Conservation (phyloP, 30 jellyfish, hydroid and myxozoan species). For the Aurelia aurita complex sp. Pacific region DNA sequence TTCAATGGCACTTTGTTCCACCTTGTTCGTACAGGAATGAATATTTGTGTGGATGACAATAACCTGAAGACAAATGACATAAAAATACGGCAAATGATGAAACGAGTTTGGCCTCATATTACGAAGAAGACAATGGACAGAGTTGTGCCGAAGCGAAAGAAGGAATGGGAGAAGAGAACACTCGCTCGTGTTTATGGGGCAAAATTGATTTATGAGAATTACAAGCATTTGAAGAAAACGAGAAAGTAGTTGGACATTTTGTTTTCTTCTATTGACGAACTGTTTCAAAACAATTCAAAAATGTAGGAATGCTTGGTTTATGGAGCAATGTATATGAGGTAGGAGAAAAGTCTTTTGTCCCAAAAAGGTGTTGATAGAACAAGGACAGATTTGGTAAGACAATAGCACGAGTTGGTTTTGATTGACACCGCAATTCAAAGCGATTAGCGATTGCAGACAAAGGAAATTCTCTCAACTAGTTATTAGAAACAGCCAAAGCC, state of each 20-base stretch:
- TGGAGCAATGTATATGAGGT: no score
- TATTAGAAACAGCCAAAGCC: no score
- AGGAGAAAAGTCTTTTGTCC: no score
- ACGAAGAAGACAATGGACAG: conserved; percentile 85
- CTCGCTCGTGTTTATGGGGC: conserved; percentile 74
- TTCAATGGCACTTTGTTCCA: conserved; percentile 83
- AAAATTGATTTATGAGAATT: conserved; percentile 75
- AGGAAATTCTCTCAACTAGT: no score
- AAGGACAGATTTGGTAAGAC: no score
- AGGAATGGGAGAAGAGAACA: conserved; percentile 63
- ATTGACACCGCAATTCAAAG: no score
- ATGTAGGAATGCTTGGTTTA: no score
- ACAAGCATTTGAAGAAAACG: conserved; percentile 63
- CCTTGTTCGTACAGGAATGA: conserved; percentile 89
- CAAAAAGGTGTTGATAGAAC: no score
- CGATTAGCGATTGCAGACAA: no score
- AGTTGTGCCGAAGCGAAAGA: conserved; percentile 79
- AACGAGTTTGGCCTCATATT: conserved; percentile 68
- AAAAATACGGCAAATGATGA: conserved; percentile 76
- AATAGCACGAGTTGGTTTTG: no score
- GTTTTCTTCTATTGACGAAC: no score
- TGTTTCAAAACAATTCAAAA: no score
- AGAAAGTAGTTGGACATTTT: not conserved
- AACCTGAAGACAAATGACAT: conserved; percentile 77
- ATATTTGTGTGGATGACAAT: conserved; percentile 74